Base-by-base conservation (phyloP, 1,140 invertebrate species). In the Mamestra configurata region DNA sequence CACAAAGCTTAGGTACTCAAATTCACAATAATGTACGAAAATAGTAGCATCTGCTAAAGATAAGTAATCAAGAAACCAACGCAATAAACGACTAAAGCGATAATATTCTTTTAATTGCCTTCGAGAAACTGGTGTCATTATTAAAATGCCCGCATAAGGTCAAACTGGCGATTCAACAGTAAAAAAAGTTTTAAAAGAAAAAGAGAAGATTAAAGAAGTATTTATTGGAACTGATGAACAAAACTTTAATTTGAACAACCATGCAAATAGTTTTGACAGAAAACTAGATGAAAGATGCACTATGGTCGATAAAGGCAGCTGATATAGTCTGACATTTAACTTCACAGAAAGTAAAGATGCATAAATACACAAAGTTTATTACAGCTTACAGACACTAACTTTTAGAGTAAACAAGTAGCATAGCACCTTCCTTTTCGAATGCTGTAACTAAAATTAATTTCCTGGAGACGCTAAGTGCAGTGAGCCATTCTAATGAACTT, bases 391-490 rank as follows among this genome's bases (percentile, higher is more conserved):
- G 20, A 46, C 15, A 5, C 24, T 27, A 40, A 40, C 13, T 71
- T 31, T 53, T 53, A 0, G 15, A 35, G 7, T 27, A 53, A 51
- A 53, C 20, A 8, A 15, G 11, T 6, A 1, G 10, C 61, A 22
- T 24, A 46, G 15, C 20, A 70, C 37, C 64, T 35, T 71, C 24
- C 24, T 51, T 31, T 51, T 13, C 68, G 68, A 71, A 71, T 35
- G 46, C 68, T 51, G 27, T 71, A 53, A 71, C 46, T 53, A 11
- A 53, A 71, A 71, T 71, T 71, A 53, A 71, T 51, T 35, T 71
- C 22, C 66, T 49, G 24, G 22, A 70, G 64, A 46, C 55, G 37
- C 51, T 76, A 77, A 80, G 68, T 71, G 68, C 68, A 53, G 24
- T 71, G 43, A 24, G 4, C 66, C 46, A 53, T 37, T 71, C 27